A percentile compares a stretch with the other conserved stretches of the same genome.
Conservation (phyloP, 23 tunicate species). For the Botrylloides violaceus region DNA sequence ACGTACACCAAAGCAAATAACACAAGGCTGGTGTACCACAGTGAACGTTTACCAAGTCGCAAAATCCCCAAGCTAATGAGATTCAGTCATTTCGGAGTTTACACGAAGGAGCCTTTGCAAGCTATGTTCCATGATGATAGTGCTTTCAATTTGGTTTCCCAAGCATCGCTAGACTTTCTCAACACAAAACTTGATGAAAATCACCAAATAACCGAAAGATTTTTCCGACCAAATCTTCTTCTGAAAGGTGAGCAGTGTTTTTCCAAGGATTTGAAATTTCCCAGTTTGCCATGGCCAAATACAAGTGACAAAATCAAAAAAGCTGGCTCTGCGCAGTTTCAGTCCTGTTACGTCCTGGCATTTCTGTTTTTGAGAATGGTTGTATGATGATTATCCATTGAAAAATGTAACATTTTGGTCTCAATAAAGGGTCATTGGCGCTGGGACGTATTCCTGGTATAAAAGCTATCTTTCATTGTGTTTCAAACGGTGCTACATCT, state of each 20-base stretch:
- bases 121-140: constrained; percentile 14
- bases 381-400: too few species aligned
- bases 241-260: constrained; percentile 11
- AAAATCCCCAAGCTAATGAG: not conserved
- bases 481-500: too few species aligned
- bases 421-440: too few species aligned
- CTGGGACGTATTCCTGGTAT: too few species aligned
- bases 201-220: constrained; percentile 7
- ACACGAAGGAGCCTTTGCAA: not conserved
- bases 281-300: too few species aligned
- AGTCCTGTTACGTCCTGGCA: too few species aligned
- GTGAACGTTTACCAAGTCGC: constrained; percentile 3
- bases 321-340: too few species aligned
- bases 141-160: constrained; percentile 19
- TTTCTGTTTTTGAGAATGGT: too few species aligned
- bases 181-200: constrained; percentile 14
- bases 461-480: too few species aligned
- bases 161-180: constrained; percentile 13
- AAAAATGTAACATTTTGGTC: too few species aligned
- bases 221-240: constrained; percentile 17
- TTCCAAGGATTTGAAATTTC: too few species aligned
- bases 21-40: constrained; percentile 5
- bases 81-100: constrained; percentile 10
- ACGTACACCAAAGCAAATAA: not conserved
- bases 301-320: too few species aligned